These are phyloP conservation scores for Melanchra persicariae DNA, from an alignment of 2,888 invertebrate species.

Conservation along the genomic window DNA sequence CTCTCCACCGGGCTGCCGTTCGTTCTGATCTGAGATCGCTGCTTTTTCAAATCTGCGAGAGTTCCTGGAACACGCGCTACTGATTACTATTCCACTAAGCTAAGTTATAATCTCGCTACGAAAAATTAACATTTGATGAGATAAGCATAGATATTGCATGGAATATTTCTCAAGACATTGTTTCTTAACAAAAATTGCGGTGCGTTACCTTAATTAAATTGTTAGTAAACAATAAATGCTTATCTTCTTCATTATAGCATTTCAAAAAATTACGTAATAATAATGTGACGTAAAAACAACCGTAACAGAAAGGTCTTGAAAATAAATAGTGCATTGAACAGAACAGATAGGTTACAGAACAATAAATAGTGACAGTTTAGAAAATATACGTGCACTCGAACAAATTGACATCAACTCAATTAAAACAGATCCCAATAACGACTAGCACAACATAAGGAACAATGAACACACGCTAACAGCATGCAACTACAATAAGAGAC, in stretches of 20 bases:
- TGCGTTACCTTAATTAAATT: slow-evolving; percentile 73
- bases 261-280: slow-evolving; percentile 44
- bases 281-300: slow-evolving; percentile 36
- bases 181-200: slow-evolving; percentile 69
- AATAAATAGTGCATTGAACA: slow-evolving; percentile 60
- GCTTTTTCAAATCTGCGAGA: slow-evolving; percentile 97
- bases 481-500: slow-evolving; percentile 82
- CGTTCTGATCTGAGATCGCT: slow-evolving; percentile 95
- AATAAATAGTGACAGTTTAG: slow-evolving; percentile 54
- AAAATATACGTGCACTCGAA: slow-evolving; percentile 62
- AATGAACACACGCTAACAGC: slow-evolving; percentile 65
- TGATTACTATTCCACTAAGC: slow-evolving; percentile 49
- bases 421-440: slow-evolving; percentile 43
- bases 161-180: slow-evolving; percentile 61
- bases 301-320: slow-evolving; percentile 56
- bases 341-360: slow-evolving; percentile 60
- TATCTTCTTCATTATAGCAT: slow-evolving; percentile 69
- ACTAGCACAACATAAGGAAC: slow-evolving; percentile 58
- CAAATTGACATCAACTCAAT: slow-evolving; percentile 58
- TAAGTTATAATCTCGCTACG: slow-evolving; percentile 10
- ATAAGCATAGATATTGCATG: slow-evolving; percentile 64
- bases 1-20: slow-evolving; percentile 91
- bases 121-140: slow-evolving; percentile 57
- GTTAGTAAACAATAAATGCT: slow-evolving; percentile 69
- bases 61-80: slow-evolving; percentile 91